These are phyloP conservation scores for Dallia pectoralis DNA, from an alignment of 2,797 vertebrate genomes.

Conservation along the genomic window DNA sequence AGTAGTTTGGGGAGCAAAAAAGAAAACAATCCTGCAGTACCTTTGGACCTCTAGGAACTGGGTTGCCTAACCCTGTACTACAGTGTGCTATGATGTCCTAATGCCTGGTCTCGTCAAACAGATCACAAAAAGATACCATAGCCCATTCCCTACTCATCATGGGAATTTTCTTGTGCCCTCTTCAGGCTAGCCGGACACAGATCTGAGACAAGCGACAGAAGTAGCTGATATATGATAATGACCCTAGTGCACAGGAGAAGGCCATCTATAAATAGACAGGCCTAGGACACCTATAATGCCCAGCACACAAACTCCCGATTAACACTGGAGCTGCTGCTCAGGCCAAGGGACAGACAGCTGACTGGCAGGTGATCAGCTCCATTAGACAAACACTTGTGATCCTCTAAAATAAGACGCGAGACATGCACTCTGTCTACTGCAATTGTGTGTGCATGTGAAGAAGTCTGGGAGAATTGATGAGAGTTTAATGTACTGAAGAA, in stretches of 20 bases:
- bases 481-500: no score
- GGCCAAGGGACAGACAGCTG: constrained; percentile 51
- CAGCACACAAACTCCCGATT: constrained; percentile 59
- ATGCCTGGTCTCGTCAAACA: background rate
- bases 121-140: constrained; percentile 20
- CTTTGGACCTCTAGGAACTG: no score
- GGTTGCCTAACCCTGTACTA: background rate
- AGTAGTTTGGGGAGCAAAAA: no score
- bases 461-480: no score
- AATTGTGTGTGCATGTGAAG: background rate
- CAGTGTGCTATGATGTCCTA: background rate
- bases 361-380: constrained; percentile 56
- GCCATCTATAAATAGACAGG: constrained; percentile 75
- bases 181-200: constrained; percentile 36
- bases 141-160: constrained; percentile 27
- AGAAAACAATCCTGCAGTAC: no score
- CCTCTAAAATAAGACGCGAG: constrained; percentile 28
- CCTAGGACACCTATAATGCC: constrained; percentile 67
- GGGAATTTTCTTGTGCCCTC: constrained; percentile 31
- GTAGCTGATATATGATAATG: constrained; percentile 67
- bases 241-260: constrained; percentile 57
- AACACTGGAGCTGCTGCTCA: constrained; percentile 57
- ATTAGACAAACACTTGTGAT: constrained; percentile 22
- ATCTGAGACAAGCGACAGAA: constrained; percentile 49
- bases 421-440: background rate